Conservation (phyloP, 2,888 invertebrate genomes). For the Cheilosia impressa region DNA sequence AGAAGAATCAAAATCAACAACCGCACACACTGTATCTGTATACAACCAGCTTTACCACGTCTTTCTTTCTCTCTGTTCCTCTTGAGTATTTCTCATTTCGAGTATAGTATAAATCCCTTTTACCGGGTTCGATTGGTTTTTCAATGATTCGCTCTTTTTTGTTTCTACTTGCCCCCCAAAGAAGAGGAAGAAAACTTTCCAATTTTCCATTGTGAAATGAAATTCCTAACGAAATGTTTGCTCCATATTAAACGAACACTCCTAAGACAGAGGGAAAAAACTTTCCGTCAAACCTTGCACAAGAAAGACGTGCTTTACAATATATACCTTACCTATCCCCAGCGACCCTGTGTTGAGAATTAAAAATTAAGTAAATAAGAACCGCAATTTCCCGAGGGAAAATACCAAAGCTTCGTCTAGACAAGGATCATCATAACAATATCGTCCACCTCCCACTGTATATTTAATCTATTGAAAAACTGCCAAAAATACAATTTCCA, state of each 20-base stretch:
- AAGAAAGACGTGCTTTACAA: background rate
- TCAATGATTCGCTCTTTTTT: background rate
- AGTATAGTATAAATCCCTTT: conserved; percentile 33
- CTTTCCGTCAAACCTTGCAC: conserved; percentile 1
- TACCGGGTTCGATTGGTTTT: conserved; percentile 27
- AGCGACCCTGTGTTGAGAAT: background rate
- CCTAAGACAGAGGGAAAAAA: conserved; percentile 12
- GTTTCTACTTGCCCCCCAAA: background rate
- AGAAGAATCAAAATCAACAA: conserved; percentile 3
- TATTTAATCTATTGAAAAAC: conserved; percentile 4
- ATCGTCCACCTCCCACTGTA: conserved; percentile 6
- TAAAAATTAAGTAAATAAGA: background rate
- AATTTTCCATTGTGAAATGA: conserved; percentile 44
- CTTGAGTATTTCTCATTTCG: conserved; percentile 40
- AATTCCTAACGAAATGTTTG: conserved; percentile 12
- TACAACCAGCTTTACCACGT: conserved; percentile 8
- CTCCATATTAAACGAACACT: conserved; percentile 5
- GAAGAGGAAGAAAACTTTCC: conserved; percentile 43
- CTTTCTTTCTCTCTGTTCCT: background rate
- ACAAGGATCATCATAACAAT: conserved; percentile 54
- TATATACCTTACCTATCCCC: too few relatives aligned
- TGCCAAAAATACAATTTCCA: conserved; percentile 42
- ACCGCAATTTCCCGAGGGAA: background rate
- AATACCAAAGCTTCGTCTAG: conserved; percentile 36
- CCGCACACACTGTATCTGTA: conserved; percentile 17